Base-by-base conservation (phyloP, 2,888 invertebrate species). In the Hydrotaea diabolus region DNA sequence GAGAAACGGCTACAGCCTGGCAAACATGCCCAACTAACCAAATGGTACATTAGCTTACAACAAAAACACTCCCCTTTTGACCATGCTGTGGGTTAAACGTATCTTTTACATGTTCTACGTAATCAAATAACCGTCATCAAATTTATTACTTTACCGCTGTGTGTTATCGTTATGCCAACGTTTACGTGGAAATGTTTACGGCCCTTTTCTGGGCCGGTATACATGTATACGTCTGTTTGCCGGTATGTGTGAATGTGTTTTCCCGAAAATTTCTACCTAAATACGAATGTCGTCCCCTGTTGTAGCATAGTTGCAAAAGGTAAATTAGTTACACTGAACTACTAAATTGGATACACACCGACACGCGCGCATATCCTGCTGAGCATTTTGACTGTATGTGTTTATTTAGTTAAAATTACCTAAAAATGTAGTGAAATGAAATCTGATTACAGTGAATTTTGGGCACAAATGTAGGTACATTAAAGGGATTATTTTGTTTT, bases 171-270 rank as follows among this genome's bases (percentile, higher is more conserved):
- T 11, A 26, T 11, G 49, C 49, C 23, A 26, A 23, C 53, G 62
- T 77, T 81, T 84, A 83, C 64, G 31, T 64, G 66, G 84, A 84
- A 80, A 77, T 77, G 77, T 83, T 49, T 46, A 75, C 55, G n/a
- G 15, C 11, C 13, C 23, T 19, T 26, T 49, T 36, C 36, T 19
- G 23, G 13, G 26, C 3, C 13, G 19, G 43, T 39, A 2, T 66
- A 43, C 43, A 7, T 31, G 66, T 66, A n/a, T n/a, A n/a, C n/a
- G n/a, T n/a, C n/a, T n/a, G n/a, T n/a, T n/a, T n/a, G n/a, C n/a
- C n/a, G n/a, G 39, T 43, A 8, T 36, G 36, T 64, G 7, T 64
- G 23, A 36, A 2, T 66, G 4, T 9, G 26, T 46, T 83, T 80
- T 71, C 21, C 77, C 19, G 49, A 80, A 53, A 77, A 72, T 59